A percentile compares a stretch with the other conserved stretches of the same genome.
These are phyloP conservation scores for Tachyglossus aculeatus DNA, from an alignment of 2,797 vertebrate species.

Conservation along the genomic window DNA sequence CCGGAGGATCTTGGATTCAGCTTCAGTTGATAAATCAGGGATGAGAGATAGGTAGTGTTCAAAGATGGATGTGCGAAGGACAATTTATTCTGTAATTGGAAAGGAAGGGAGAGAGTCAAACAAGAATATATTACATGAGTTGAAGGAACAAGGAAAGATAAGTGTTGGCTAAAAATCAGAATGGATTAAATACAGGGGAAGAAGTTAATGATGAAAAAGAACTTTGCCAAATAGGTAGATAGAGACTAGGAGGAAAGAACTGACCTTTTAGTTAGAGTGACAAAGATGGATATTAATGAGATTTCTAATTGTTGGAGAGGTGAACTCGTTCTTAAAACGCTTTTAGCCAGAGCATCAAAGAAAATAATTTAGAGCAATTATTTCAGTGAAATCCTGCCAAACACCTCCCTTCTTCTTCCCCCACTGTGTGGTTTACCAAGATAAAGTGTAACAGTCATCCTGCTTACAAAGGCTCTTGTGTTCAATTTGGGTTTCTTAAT, in stretches of 20 bases:
- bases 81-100: too few species aligned
- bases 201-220: not conserved
- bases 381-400: not conserved
- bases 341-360: not conserved
- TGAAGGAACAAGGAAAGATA: not conserved
- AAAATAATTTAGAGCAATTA: not conserved
- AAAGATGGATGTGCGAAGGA: too few species aligned
- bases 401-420: not conserved
- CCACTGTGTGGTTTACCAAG: not conserved
- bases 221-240: not conserved
- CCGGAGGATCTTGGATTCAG: too few species aligned
- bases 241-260: not conserved
- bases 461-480: not conserved
- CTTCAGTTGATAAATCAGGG: too few species aligned
- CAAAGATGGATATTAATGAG: constrained; percentile 3
- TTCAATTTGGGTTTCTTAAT: too few species aligned
- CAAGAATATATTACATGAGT: too few species aligned
- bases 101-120: too few species aligned
- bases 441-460: not conserved
- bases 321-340: constrained; percentile 31
- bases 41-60: too few species aligned
- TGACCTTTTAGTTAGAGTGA: not conserved
- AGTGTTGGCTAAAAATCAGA: not conserved
- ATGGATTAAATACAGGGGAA: not conserved
- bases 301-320: not conserved